Conservation (phyloP, 30 jellyfish, hydroid and myxozoan species). For the Hydractinia symbiolongicarpus region DNA sequence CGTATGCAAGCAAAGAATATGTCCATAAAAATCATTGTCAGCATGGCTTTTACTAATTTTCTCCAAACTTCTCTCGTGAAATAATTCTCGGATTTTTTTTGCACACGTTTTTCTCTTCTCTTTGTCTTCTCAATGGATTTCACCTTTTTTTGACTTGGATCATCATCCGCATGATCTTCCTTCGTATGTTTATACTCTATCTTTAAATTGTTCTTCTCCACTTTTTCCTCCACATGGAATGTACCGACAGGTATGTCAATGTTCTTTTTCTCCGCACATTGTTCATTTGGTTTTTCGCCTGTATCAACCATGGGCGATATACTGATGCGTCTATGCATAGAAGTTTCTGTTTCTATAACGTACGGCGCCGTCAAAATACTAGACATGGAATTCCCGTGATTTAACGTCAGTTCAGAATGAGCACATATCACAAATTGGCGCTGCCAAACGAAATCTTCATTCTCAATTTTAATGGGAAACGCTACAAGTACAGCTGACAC, state of each 20-base stretch:
- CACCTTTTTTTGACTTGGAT: too few relatives aligned
- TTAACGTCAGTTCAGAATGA: constrained; percentile 5
- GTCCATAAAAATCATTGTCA: constrained; percentile 32
- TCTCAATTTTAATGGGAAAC: constrained; percentile 32
- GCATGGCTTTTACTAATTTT: constrained; percentile 13
- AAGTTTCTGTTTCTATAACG: neutral
- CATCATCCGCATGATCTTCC: neutral
- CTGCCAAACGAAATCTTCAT: constrained; percentile 21
- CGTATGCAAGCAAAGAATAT: constrained; percentile 31
- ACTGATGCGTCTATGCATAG: constrained; percentile 21
- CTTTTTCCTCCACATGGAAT: neutral
- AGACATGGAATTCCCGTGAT: neutral
- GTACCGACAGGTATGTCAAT: neutral
- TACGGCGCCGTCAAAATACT: constrained; percentile 5
- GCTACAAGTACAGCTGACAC: constrained; percentile 28
- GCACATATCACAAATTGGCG: constrained; percentile 3
- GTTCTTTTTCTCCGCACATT: neutral
- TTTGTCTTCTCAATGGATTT: too few relatives aligned
- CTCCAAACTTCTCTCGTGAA: neutral
- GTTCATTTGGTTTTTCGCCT: neutral
- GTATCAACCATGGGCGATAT: neutral
- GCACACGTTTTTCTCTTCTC: neutral
- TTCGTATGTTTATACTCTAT: neutral
- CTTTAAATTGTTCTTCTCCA: too few relatives aligned
- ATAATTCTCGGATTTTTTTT: neutral